Evolutionary conservation across 2,797 vertebrate genomes (phyloP), one percentile per base, ranked within the genome.

Genomic region (Geotrypetes seraphini): DNA sequence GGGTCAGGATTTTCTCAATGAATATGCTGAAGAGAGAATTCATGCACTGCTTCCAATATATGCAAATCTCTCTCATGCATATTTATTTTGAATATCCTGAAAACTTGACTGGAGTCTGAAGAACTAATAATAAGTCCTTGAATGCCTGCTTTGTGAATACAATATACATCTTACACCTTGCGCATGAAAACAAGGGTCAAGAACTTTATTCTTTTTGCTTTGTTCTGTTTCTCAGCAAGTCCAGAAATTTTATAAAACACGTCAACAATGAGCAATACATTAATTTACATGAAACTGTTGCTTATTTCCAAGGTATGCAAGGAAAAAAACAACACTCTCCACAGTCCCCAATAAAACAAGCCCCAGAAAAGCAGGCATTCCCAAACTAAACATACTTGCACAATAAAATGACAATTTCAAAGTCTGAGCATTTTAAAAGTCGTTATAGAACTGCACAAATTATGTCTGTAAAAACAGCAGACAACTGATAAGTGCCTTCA

Each of bases 371-470:
- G n/a, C n/a, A n/a, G n/a, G n/a, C n/a, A n/a, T n/a, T n/a, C n/a
- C n/a, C n/a, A n/a, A n/a, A n/a, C n/a, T 18, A 47, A 40, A 25
- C 21, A 24, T 21, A 28, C 7, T 14, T 19, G 12, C 12, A n/a
- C n/a, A 12, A 18, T 28, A 10, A 27, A 36, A 16, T 19, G 12
- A 12, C n/a, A n/a, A n/a, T n/a, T n/a, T 14, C 14, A 25, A 37
- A 17, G 19, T 10, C 26, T 37, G 22, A 22, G 16, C 34, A 31
- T 16, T 22, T 22, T 19, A 28, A 12, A n/a, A n/a, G n/a, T n/a
- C n/a, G n/a, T 24, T 1, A 33, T 36, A 47, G 44, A 50, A 42
- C 45, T 62, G 56, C 63, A 74, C 73, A 69, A 10, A 40, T 43
- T 28, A 27, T 29, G 28, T 27, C 0, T 22, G 37, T 10, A 16